Base-by-base conservation (phyloP, 2,113 vertebrate genomes). In the Pogona vitticeps region DNA sequence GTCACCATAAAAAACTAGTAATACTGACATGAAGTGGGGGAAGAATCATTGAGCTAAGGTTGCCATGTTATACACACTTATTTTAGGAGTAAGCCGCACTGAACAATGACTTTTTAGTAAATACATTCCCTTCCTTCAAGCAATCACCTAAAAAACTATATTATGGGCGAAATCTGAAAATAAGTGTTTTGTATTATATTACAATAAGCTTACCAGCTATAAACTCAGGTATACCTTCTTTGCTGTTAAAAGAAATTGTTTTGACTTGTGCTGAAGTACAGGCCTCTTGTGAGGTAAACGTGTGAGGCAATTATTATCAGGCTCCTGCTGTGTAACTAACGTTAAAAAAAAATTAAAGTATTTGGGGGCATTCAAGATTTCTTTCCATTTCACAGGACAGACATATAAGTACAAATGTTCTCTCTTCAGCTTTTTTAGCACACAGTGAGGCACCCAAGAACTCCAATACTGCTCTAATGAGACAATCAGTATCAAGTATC, bases 91-190 rank as follows among this genome's bases (percentile, higher is more conserved):
- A 63, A 75, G 18, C 18, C 28, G 10, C 26, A n/a, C 8, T 77
- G 23, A 65, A 46, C 14, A 63, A 31, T 40, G 46, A 17, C 15
- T 3, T 65, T 6, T 33, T 17, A 52, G 28, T 82, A 65, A 82
- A 70, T n/a, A 28, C 20, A 72, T 82, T n/a, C 92, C 92, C 88
- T 86, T 72, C 78, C 79, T 92, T 56, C 75, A 77, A 56, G 86
- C 21, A 26, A 89, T 89, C 92, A 95, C 90, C 90, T 94, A 94
- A 96, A 95, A 93, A 93, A 90, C 91, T 87, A 86, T 26, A 91
- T 93, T 96, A 94, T 91, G 92, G 89, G 83, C 89, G 87, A 92
- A 94, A 91, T 93, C 95, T 89, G 94, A 89, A 93, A 95, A 88
- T 87, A 92, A 46, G 92, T 88, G 93, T 92, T 95, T 89, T 83